Percentiles rank a stretch among this genome's conserved stretches.
phyloP scores from a whole-genome alignment of 2,113 vertebrate genomes.

The Xenopus borealis region DNA sequence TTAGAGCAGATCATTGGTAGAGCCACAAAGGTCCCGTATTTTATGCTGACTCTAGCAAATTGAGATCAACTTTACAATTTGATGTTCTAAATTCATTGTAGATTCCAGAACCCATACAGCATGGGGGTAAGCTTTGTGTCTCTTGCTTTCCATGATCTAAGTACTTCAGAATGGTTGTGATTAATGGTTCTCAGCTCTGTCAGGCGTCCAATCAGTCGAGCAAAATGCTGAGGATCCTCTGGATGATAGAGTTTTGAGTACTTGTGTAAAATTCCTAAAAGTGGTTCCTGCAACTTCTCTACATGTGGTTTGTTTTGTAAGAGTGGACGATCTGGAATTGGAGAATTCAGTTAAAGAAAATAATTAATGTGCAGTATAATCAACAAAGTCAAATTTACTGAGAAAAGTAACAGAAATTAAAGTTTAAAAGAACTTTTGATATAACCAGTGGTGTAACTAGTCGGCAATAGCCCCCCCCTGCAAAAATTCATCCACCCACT shows the following conservation, averaged over 20 bases:
- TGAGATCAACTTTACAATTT: no score
- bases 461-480: no score
- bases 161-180: slow-evolving; percentile 83
- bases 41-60: no score
- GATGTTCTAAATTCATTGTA: slow-evolving; percentile 48
- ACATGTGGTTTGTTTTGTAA: slow-evolving; percentile 76
- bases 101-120: slow-evolving; percentile 62
- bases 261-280: slow-evolving; percentile 83
- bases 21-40: no score
- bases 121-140: slow-evolving; percentile 54
- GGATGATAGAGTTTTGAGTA: slow-evolving; percentile 68
- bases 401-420: slow-evolving; percentile 10
- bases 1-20: no score
- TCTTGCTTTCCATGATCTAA: slow-evolving; percentile 56
- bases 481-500: no score
- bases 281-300: slow-evolving; percentile 84
- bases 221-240: slow-evolving; percentile 78
- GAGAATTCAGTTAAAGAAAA: slow-evolving; percentile 12
- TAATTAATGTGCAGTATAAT: background rate
- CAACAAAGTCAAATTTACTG: slow-evolving; percentile 24
- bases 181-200: slow-evolving; percentile 83
- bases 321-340: slow-evolving; percentile 74
- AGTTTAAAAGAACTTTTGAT: background rate
- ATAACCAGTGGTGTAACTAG: no score
- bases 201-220: slow-evolving; percentile 77